phyloP scores from a whole-genome alignment of 2,888 invertebrate genomes.

The Tubulanus polymorphus region DNA sequence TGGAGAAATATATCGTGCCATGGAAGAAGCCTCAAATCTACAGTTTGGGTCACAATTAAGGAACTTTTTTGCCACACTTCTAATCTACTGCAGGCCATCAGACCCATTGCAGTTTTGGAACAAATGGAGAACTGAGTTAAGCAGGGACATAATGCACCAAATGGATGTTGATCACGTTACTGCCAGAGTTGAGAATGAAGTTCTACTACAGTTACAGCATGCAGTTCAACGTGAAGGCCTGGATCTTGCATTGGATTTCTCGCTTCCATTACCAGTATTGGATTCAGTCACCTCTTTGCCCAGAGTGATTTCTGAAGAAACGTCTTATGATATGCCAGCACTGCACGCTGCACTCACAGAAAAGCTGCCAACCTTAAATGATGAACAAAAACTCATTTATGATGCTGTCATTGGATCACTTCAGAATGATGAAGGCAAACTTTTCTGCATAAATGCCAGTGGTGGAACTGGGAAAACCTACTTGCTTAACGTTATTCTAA shows the following conservation, averaged over 20 bases:
- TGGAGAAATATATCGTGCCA: slow-evolving; percentile 27
- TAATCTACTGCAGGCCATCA: slow-evolving; percentile 16
- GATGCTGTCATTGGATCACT: neutral
- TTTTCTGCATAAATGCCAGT: neutral
- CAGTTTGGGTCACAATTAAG: slow-evolving; percentile 18
- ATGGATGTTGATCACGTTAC: neutral
- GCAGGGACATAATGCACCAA: neutral
- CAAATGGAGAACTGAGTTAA: neutral
- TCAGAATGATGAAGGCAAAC: neutral
- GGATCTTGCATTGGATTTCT: neutral
- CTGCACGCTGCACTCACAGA: neutral
- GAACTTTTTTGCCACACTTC: slow-evolving; percentile 22
- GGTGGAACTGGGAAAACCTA: slow-evolving; percentile 54
- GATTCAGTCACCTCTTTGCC: neutral
- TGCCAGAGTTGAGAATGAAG: neutral
- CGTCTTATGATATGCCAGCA: neutral
- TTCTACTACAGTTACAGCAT: neutral
- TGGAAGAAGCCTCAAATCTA: slow-evolving; percentile 29
- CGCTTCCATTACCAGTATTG: neutral
- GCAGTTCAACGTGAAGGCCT: neutral
- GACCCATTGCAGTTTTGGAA: slow-evolving; percentile 10
- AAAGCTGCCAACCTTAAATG: neutral
- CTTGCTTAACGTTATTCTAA: slow-evolving; percentile 46
- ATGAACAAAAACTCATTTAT: neutral
- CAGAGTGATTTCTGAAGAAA: neutral